Evolutionary conservation across 2,797 vertebrate genomes (phyloP).

Genomic region (Cercopithecus neglectus): DNA sequence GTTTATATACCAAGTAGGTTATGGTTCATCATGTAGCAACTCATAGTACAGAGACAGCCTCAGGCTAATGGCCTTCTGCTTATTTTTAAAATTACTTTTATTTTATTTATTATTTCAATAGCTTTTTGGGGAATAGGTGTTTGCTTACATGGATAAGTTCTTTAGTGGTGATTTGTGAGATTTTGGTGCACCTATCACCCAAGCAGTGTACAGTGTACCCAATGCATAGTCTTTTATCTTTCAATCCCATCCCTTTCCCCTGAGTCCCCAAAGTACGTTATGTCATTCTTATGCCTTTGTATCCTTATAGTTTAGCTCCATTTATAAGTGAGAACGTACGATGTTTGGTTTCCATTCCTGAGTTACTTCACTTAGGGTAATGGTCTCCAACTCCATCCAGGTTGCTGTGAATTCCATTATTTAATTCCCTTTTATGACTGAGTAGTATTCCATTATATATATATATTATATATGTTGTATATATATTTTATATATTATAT

Average conservation of each 20-base stretch:
- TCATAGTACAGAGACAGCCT: neutral
- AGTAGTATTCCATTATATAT: neutral
- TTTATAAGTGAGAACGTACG: neutral
- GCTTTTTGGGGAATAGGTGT: neutral
- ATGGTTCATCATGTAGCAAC: neutral
- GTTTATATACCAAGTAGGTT: neutral
- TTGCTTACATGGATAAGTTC: neutral
- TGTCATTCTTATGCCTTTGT: neutral
- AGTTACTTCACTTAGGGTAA: neutral
- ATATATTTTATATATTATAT: no score
- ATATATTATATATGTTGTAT: no score
- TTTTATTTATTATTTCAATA: neutral
- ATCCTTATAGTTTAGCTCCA: neutral
- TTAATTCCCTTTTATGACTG: neutral
- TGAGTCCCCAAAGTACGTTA: neutral
- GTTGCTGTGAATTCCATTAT: neutral
- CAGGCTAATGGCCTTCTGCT: neutral
- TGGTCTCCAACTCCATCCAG: neutral
- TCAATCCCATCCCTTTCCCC: neutral
- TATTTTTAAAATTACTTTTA: neutral
- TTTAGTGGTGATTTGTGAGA: neutral
- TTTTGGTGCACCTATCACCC: neutral
- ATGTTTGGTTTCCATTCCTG: neutral
- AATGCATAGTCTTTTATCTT: neutral
- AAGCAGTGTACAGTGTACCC: neutral